Evolutionary conservation across 2,888 invertebrate species (phyloP).

Genomic region (Callosobruchus maculatus): DNA sequence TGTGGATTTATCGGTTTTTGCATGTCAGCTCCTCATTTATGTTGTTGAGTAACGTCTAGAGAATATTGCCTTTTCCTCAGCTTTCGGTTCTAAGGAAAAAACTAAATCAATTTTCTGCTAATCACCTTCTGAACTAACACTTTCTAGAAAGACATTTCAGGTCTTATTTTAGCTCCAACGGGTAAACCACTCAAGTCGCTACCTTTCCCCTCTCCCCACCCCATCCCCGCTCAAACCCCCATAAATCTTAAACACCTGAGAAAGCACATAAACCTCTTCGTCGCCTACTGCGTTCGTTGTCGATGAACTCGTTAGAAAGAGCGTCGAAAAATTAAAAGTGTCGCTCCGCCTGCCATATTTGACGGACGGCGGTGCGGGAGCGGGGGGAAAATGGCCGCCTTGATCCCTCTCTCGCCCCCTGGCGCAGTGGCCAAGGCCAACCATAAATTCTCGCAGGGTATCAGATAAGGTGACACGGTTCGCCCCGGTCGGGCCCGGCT

Average conservation of each 20-base stretch:
- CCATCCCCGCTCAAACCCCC: not conserved
- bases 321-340: not conserved
- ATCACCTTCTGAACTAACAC: no score
- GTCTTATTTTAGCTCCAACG: not conserved
- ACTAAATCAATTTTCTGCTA: no score
- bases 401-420: constrained; percentile 3
- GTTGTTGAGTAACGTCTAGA: no score
- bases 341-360: not conserved
- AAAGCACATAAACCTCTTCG: no score
- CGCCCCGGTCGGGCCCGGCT: constrained; percentile 15
- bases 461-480: constrained; percentile 46
- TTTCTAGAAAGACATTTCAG: no score
- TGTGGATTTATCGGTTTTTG: no score
- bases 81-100: no score
- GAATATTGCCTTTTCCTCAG: no score
- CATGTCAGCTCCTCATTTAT: no score
- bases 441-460: constrained; percentile 43
- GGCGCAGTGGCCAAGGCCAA: constrained; percentile 18
- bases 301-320: constrained; percentile 1
- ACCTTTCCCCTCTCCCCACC: no score
- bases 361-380: no score
- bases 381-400: not conserved
- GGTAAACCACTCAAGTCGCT: not conserved
- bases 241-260: no score
- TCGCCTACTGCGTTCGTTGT: not conserved